A percentile compares a stretch with the other conserved stretches of the same genome.
phyloP scores from a whole-genome alignment of 2,797 vertebrate genomes.

The Leptatherina wallacei region DNA sequence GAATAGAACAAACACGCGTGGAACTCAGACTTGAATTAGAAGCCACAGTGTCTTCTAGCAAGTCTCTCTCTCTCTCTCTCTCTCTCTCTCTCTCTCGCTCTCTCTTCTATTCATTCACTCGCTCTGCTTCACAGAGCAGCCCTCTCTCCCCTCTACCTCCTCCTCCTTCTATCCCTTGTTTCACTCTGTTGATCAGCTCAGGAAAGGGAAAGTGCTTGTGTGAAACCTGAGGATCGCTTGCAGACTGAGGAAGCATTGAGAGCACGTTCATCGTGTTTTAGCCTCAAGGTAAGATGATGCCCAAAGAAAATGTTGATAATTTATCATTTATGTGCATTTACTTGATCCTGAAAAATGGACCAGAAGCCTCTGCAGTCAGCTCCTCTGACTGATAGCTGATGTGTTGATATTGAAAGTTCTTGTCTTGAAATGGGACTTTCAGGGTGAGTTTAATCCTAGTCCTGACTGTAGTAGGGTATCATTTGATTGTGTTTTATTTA shows the following conservation, averaged over 20 bases:
- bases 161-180: conserved; percentile 45
- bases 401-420: conserved; percentile 59
- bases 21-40: conserved; percentile 35
- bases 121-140: conserved; percentile 42
- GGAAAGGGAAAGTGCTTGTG: conserved; percentile 67
- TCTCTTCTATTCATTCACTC: conserved; percentile 24
- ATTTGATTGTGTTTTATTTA: conserved; percentile 42
- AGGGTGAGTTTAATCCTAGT: conserved; percentile 15
- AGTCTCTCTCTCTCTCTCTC: conserved; percentile 9
- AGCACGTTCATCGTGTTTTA: conserved; percentile 40
- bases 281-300: conserved; percentile 70
- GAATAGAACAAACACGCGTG: conserved; percentile 13
- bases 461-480: conserved; percentile 9
- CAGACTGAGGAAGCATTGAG: conserved; percentile 60
- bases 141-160: conserved; percentile 39
- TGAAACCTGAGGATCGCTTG: conserved; percentile 77
- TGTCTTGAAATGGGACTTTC: conserved; percentile 42
- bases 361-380: conserved; percentile 4
- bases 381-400: conserved; percentile 32
- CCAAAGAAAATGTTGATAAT: conserved; percentile 29
- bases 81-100: conserved; percentile 17
- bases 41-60: conserved; percentile 15
- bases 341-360: neutral
- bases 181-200: conserved; percentile 75
- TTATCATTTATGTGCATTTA: conserved; percentile 32